Evolutionary conservation across 2,888 invertebrate species (phyloP), one percentile per base, ranked within the genome.

Genomic region (Nemotelus pantherinus): DNA sequence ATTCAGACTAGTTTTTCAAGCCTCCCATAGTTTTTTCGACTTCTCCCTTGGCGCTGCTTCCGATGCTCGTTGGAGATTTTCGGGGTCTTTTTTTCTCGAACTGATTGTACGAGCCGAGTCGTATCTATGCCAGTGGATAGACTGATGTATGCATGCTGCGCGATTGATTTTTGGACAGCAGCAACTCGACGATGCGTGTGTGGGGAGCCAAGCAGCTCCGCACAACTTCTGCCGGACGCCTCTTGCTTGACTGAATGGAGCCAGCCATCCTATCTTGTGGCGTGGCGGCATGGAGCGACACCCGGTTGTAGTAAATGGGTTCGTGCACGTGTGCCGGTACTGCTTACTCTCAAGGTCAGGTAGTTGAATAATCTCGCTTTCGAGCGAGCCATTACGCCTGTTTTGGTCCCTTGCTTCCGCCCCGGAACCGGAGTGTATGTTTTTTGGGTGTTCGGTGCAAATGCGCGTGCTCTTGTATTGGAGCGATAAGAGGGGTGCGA

Each of bases 311-410:
- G 79, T 79, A 77, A 79, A 79, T 79, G 79, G 76, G 60, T 74
- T 74, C 63, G 67, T 65, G 67, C 76, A 79, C 79, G 76, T 78
- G 79, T 79, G 57, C 64, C 57, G 67, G 63, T 2, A 25, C 50
- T 68, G 58, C 68, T 72, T 78, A 77, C 77, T 79, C 77, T 78
- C 79, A 79, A 79, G 79, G 79, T 79, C 79, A 78, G 74, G 68
- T 71, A 50, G 77, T 77, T 64, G 55, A 65, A 76, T 44, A 65
- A 65, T 76, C 53, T 72, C 58, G 5, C 58, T 47, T 75, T 60
- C 43, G 63, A 41, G 65, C 9, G 70, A 53, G 70, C 70, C 53
- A 70, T n/a, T 70, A 55, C 70, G 70, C 70, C 55, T 70, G 70
- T 55, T 55, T 41, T 25, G 10, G n/a, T 43, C 70, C 55, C n/a